Evolutionary conservation across 2,888 invertebrate genomes (phyloP), one percentile per base, ranked within the genome.

Genomic region (Mantis religiosa): DNA sequence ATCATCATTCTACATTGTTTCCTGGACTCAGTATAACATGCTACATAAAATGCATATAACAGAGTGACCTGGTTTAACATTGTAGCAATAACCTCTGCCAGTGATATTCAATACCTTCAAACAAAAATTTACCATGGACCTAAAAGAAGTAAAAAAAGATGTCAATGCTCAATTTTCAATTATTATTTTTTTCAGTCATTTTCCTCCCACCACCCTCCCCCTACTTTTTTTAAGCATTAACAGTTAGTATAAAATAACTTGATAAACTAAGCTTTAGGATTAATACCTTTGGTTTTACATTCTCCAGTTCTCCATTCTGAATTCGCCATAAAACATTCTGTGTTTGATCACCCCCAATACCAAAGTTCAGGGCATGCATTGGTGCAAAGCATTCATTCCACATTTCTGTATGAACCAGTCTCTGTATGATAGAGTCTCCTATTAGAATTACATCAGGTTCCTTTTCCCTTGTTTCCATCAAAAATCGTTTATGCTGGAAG

Each of bases 341-440:
- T 82, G 97, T 97, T 92, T 96, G 95, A 93, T 98, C 98, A 90
- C 96, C 97, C 91, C 97, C 96, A 92, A 98, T 97, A 91, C 98
- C 98, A 94, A 98, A 97, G 93, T 98, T 98, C 91, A 98, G 95
- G 92, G 97, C 97, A 93, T 98, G 98, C 92, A 98, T 94, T 2
- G 98, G 98, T 89, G 97, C 98, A 95, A 98, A 98, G 94, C 97
- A 95, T 92, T 97, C 96, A 92, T 97, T 96, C 98, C 98, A 98
- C 87, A 97, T 95, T 93, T 97, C 97, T 28, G 97, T 97, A 91
- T 97, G 96, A 92, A 96, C 96, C 91, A 98, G 93, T 86, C 97
- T 96, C 93, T 97, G 96, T 90, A 98, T 94, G 91, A 98, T 95
- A 85, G 98, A 98, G 93, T 98, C 98, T 0, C 98, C 98, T 90